Evolutionary conservation across 2,888 invertebrate genomes (phyloP).

Genomic region (Aphidius colemani): DNA sequence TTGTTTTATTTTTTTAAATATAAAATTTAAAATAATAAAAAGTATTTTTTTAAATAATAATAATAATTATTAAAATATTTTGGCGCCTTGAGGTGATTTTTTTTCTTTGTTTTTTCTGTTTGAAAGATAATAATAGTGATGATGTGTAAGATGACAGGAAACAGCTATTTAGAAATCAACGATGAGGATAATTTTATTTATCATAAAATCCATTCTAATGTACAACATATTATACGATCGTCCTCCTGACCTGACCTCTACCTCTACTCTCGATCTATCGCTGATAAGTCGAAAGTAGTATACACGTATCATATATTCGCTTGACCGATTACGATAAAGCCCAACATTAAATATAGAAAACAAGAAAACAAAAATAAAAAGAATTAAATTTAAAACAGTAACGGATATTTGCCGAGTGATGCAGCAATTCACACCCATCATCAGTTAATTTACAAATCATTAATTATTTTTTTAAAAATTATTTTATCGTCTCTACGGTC

Average conservation of each 20-base stretch:
- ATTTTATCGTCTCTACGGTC: no score
- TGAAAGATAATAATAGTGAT: neutral
- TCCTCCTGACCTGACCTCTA: slow-evolving; percentile 39
- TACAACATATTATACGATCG: slow-evolving; percentile 9
- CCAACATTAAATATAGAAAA: no score
- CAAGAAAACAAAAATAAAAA: no score
- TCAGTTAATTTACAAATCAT: neutral
- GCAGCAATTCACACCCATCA: neutral
- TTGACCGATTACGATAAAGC: no score
- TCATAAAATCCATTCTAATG: slow-evolving; percentile 25
- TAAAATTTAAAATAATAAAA: no score
- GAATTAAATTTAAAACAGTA: no score
- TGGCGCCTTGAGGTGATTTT: neutral
- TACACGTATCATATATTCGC: neutral
- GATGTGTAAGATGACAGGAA: no score
- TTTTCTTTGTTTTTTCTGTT: neutral
- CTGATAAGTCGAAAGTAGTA: slow-evolving; percentile 15
- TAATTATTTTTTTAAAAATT: no score
- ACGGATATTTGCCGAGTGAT: no score
- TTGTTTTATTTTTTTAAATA: neutral
- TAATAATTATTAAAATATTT: neutral
- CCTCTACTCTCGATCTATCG: slow-evolving; percentile 19
- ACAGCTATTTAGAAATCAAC: slow-evolving; percentile 41
- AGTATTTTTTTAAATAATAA: neutral
- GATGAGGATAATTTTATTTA: slow-evolving; percentile 36